Conservation (phyloP, 2,113 vertebrate genomes). For the Percopsis transmontana region DNA sequence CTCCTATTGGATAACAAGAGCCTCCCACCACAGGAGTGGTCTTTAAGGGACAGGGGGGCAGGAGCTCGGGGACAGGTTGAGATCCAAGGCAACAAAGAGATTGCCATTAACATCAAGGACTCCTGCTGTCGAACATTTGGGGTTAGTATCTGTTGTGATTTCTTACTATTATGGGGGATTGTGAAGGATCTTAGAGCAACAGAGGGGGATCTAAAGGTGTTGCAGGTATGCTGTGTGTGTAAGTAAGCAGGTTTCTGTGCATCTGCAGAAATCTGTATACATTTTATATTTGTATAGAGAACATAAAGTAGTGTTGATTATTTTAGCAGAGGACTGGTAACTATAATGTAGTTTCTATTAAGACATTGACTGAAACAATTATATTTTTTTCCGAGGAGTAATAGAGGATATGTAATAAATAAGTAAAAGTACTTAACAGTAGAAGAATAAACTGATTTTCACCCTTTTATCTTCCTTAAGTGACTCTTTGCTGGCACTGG, state of each 20-base stretch:
- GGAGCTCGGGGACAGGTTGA: neutral
- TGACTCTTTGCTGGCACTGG: neutral
- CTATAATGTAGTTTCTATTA: too few species aligned
- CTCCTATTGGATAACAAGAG: too few species aligned
- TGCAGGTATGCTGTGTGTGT: neutral
- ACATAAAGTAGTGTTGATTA: too few species aligned
- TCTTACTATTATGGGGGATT: conserved; percentile 5
- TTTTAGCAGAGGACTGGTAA: too few species aligned
- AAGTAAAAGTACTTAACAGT: too few species aligned
- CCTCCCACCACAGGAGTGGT: conserved; percentile 27
- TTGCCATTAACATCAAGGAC: conserved; percentile 41
- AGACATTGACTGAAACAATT: neutral
- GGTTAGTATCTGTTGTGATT: conserved; percentile 12
- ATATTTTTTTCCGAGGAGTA: neutral
- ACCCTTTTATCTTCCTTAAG: neutral
- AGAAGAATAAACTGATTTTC: neutral
- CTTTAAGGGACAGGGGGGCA: conserved; percentile 3
- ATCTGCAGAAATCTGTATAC: conserved; percentile 24
- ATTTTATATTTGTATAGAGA: neutral
- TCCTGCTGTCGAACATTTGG: conserved; percentile 32
- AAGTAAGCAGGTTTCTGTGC: conserved; percentile 9
- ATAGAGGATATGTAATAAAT: too few species aligned
- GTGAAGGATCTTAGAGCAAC: conserved; percentile 22
- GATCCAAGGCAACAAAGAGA: neutral
- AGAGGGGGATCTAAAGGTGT: conserved; percentile 3